These are phyloP conservation scores for Sternotherus odoratus DNA, from an alignment of 2,797 vertebrate genomes.

Conservation along the genomic window DNA sequence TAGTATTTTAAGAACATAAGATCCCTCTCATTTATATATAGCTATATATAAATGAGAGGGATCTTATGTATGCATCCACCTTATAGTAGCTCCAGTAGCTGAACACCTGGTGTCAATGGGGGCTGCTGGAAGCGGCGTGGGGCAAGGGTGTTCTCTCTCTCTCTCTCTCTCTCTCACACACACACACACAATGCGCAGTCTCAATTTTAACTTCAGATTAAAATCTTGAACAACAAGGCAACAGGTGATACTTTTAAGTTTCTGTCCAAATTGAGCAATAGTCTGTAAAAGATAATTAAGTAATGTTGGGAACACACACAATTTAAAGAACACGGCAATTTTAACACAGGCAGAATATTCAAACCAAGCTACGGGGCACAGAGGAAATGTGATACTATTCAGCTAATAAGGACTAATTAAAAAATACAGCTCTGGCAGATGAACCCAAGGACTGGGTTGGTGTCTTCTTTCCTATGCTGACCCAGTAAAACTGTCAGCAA, in stretches of 20 bases:
- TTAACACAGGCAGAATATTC: background rate
- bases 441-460: conserved; percentile 8
- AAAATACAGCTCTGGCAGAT: conserved; percentile 12
- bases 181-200: accelerated
- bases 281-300: background rate
- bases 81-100: background rate
- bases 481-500: conserved; percentile 26
- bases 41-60: too few species aligned
- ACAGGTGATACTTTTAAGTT: background rate
- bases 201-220: background rate
- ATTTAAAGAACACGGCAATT: background rate
- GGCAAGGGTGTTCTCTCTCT: too few species aligned
- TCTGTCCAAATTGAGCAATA: accelerated
- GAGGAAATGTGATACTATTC: background rate
- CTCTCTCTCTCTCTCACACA: background rate
- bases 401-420: background rate
- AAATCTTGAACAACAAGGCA: background rate
- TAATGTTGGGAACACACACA: background rate
- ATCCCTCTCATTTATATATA: too few species aligned
- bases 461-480: conserved; percentile 35
- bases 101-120: too few species aligned
- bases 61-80: too few species aligned
- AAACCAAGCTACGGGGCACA: background rate
- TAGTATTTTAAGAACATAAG: background rate
- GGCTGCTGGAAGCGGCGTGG: too few species aligned